Evolutionary conservation across 2,797 vertebrate species (phyloP), one percentile per base, ranked within the genome.

Genomic region (Stomatorhinus walkeri): DNA sequence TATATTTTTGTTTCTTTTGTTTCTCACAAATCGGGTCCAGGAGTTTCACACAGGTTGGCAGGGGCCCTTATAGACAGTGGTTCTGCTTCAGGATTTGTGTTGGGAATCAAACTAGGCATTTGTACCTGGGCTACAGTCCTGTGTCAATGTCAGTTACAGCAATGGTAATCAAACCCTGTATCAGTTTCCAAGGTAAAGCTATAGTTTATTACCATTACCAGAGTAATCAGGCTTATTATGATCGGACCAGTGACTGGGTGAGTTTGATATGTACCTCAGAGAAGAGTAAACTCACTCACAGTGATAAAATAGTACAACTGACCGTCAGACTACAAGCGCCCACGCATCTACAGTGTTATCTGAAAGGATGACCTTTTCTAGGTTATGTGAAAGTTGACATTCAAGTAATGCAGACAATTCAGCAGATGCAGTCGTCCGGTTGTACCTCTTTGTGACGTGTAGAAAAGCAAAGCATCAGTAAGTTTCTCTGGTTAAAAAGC

Each of bases 371-470:
- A 72, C 12, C 64, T 72, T 72, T 72, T 72, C 10, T 72, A 72
- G 64, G 28, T 36, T 72, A 36, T 36, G 28, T 36, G 28, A 16
- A 72, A 72, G 32, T 72, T 19, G 40, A 72, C 68, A 1, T 40
- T 72, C 12, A 40, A 72, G 32, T 72, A 72, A 81, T 46, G 2
- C 6, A 46, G 6, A n/a, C 19, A 81, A 9, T 81, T 46, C 28
- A 8, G 40, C 76, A 46, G 40, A 81, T 46, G 40, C 40, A 81
- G 19, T 81, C 43, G 7, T n/a, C 91, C 19, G 19, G 19, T 46
- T 81, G 40, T 43, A 91, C 90, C 1, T 49, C 10, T 52, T 52
- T 85, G 22, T 49, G 22, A 52, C 24, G 22, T 72, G 32, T 72
- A 5, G 43, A 22, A 85, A 52, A 52, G n/a, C 24, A 16, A 85